Evolutionary conservation across 2,113 vertebrate species (phyloP).

Genomic region (Sorex araneus): DNA sequence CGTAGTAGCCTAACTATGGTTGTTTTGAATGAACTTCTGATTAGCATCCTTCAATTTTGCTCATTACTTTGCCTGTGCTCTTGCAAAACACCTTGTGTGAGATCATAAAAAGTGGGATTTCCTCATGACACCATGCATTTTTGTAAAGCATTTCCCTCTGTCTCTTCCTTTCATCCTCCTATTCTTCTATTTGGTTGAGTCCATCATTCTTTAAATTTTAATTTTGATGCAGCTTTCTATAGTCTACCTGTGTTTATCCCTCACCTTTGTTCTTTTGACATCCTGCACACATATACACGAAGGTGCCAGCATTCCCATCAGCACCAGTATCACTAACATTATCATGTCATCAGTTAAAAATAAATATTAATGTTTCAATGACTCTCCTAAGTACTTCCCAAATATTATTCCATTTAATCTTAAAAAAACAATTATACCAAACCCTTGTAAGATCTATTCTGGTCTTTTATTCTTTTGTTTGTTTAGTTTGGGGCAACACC

Average conservation of each 20-base stretch:
- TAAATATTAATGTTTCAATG: neutral
- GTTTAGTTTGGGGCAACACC: neutral
- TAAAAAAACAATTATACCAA: neutral
- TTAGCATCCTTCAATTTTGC: neutral
- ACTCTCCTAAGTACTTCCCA: neutral
- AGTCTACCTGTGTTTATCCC: neutral
- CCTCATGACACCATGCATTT: neutral
- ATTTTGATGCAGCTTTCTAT: neutral
- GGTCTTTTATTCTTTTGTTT: neutral
- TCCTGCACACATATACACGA: neutral
- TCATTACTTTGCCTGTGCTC: neutral
- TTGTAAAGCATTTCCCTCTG: neutral
- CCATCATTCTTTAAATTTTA: neutral
- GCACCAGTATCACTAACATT: neutral
- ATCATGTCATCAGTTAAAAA: neutral
- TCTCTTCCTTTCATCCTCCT: neutral
- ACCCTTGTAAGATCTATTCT: neutral
- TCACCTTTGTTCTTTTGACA: neutral
- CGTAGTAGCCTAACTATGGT: neutral
- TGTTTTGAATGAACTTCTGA: slow-evolving; percentile 38
- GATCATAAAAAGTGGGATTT: slow-evolving; percentile 31
- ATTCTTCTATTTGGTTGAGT: neutral
- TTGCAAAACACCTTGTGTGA: neutral
- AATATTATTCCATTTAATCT: slow-evolving; percentile 37
- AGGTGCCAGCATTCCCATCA: neutral